A percentile compares a stretch with the other conserved stretches of the same genome.
These are phyloP conservation scores for Carapus acus DNA, from an alignment of 2,797 vertebrate genomes.

Conservation along the genomic window DNA sequence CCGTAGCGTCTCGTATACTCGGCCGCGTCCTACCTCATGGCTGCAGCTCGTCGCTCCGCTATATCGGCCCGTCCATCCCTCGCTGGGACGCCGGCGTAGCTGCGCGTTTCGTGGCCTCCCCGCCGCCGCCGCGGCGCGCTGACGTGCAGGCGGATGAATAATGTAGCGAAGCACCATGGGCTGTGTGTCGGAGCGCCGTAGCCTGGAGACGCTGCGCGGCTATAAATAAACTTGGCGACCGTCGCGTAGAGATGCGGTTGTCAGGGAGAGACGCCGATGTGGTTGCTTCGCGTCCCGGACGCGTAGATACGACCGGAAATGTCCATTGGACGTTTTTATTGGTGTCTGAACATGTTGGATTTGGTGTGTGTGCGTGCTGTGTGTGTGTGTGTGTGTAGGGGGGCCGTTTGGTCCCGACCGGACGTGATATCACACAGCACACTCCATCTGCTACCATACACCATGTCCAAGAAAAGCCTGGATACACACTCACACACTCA, in stretches of 20 bases:
- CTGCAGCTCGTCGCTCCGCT: too few relatives aligned
- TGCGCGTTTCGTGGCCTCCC: too few relatives aligned
- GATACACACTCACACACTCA: too few relatives aligned
- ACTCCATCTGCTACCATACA: constrained; percentile 45
- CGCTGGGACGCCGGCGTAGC: too few relatives aligned
- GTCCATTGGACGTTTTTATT: neutral
- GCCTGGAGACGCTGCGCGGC: constrained; percentile 28
- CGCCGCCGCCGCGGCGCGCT: constrained; percentile 4
- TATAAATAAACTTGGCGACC: constrained; percentile 59
- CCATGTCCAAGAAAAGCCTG: constrained; percentile 5
- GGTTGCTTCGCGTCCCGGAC: constrained; percentile 28
- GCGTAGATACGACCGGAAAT: constrained; percentile 14
- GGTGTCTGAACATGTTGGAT: neutral
- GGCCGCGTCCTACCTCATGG: too few relatives aligned
- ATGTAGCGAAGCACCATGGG: constrained; percentile 47
- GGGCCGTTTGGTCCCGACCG: too few relatives aligned
- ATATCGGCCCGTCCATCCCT: too few relatives aligned
- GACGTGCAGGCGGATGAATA: constrained; percentile 46
- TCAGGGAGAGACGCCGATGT: constrained; percentile 28
- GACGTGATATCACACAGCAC: too few relatives aligned
- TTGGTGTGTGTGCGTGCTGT: neutral
- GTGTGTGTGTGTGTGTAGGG: too few relatives aligned
- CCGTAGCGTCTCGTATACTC: too few relatives aligned
- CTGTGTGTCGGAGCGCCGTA: constrained; percentile 22
- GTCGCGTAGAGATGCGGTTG: constrained; percentile 26